Conservation (phyloP, 2,888 invertebrate genomes). For the Coenonympha arcania region DNA sequence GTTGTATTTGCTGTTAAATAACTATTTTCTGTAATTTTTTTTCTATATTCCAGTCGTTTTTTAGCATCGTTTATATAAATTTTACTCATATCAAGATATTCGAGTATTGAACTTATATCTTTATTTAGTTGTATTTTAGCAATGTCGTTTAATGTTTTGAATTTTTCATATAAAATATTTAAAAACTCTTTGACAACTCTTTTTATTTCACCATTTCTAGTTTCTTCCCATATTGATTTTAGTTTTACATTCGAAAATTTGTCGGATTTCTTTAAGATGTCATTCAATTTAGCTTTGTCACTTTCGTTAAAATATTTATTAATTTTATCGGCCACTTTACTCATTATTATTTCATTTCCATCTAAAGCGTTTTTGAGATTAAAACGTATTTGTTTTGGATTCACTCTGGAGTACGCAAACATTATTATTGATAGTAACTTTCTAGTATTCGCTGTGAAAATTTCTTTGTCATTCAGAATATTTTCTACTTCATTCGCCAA, state of each 20-base stretch:
- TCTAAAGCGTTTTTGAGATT: constrained; percentile 1
- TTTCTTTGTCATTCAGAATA: neutral
- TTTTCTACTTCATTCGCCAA: constrained; percentile 2
- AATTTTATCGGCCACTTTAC: neutral
- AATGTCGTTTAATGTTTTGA: neutral
- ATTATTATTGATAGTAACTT: neutral
- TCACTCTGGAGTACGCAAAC: neutral
- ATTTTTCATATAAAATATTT: constrained; percentile 8
- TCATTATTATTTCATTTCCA: neutral
- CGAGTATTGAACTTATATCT: neutral
- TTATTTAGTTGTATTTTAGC: neutral
- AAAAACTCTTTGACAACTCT: constrained; percentile 1
- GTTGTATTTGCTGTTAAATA: neutral
- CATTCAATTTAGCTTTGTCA: constrained; percentile 3
- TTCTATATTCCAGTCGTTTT: neutral
- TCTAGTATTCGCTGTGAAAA: neutral
- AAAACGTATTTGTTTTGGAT: neutral
- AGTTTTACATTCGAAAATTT: neutral
- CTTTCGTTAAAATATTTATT: neutral
- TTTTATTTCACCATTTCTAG: neutral
- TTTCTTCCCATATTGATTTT: neutral
- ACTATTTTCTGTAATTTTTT: neutral
- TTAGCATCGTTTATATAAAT: neutral
- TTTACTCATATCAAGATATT: neutral
- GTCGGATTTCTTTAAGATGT: neutral